Evolutionary conservation across 2,797 vertebrate species (phyloP), one percentile per base, ranked within the genome.

Genomic region (Halcyon badia): DNA sequence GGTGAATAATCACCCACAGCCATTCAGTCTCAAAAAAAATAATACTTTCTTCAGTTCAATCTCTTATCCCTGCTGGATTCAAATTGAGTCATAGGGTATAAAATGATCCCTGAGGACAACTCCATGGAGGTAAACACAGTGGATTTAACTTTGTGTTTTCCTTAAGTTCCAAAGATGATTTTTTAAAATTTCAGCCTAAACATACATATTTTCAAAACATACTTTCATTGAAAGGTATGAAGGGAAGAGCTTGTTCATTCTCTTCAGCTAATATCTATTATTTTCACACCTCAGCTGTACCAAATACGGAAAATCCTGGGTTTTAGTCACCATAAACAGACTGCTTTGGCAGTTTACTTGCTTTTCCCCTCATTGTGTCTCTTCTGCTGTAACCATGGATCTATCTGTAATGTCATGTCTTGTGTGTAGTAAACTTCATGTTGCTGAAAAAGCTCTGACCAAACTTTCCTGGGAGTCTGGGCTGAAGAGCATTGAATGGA

Each of bases 361-460:
- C 51, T 94, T 83, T 83, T 26, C 20, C 19, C 26, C 51, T 87
- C 51, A 51, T 93, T 95, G 82, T 48, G 0, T 0, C 70, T 82
- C 54, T 49, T 70, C 37, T 54, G 57, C 93, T 85, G 85, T 93
- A 92, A 70, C 64, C 70, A 60, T 49, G 80, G 64, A 44, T 84
- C 85, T 82, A 4, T 76, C 60, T 72, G 21, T 72, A 89, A 87
- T 49, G 56, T 52, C 8, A 1, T 37, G 26, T 42, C 80, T 85
- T 51, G 25, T 68, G 57, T 71, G 57, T 57, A 80, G 44, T 41
- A n/a, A 85, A 85, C 61, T 77, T 61, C 49, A 62, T 70, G 30
- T 54, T 80, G 71, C 58, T 90, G 86, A 42, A 93, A 88, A 77
- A 70, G 21, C 85, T 86, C 54, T 91, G 70, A 65, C 33, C 83